A percentile compares a stretch with the other conserved stretches of the same genome.
phyloP scores from a whole-genome alignment of 1,140 invertebrate species.

The Pseudoatta argentina region DNA sequence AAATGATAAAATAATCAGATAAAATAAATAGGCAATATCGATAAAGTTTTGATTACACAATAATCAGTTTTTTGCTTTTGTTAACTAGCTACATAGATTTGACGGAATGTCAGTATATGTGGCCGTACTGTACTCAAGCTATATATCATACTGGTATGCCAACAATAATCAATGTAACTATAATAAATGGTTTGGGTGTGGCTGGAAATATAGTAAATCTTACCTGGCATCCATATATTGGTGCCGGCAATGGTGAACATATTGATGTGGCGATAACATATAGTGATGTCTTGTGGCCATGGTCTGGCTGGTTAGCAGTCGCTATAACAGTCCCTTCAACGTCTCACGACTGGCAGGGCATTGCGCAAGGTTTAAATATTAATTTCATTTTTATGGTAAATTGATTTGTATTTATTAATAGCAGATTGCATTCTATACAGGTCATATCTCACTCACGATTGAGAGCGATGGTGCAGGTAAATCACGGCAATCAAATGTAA shows the following conservation, averaged over 20 bases:
- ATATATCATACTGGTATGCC: slow-evolving; percentile 95
- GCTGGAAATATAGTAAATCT: slow-evolving; percentile 90
- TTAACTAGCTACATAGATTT: slow-evolving; percentile 93
- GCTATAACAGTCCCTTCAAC: slow-evolving; percentile 83
- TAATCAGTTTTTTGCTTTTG: slow-evolving; percentile 24
- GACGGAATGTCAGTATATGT: slow-evolving; percentile 98
- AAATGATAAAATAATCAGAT: slow-evolving; percentile 27
- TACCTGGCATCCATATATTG: slow-evolving; percentile 94
- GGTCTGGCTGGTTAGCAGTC: slow-evolving; percentile 97
- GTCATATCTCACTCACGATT: slow-evolving; percentile 94
- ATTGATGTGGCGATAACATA: slow-evolving; percentile 92
- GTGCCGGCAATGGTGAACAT: slow-evolving; percentile 90
- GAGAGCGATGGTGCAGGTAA: slow-evolving; percentile 91
- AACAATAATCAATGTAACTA: slow-evolving; percentile 96
- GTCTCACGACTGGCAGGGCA: slow-evolving; percentile 92
- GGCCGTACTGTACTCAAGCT: slow-evolving; percentile 98
- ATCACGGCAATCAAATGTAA: slow-evolving; percentile 90
- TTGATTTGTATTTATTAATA: slow-evolving; percentile 2
- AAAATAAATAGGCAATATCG: not conserved
- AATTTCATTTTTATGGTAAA: slow-evolving; percentile 25
- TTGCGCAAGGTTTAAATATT: slow-evolving; percentile 85
- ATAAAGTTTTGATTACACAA: slow-evolving; percentile 3
- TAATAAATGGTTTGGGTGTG: slow-evolving; percentile 95
- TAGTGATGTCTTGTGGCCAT: slow-evolving; percentile 97
- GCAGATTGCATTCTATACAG: slow-evolving; percentile 87